Conservation (phyloP, 30 jellyfish, hydroid and myxozoan genomes). For the Cassiopea andromeda region DNA sequence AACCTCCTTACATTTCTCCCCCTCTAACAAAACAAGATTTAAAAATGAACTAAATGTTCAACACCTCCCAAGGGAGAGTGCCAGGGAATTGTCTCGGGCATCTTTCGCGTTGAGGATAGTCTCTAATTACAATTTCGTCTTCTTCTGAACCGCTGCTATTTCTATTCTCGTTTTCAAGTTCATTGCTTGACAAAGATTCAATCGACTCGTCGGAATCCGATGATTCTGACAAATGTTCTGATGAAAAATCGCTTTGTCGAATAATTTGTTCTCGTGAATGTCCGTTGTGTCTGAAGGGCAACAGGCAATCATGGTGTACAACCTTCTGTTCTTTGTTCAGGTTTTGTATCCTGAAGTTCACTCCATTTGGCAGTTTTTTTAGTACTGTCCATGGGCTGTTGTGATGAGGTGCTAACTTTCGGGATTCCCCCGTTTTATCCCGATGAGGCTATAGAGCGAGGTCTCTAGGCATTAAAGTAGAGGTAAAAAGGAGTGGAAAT, state of each 20-base stretch:
- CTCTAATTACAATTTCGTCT: not conserved
- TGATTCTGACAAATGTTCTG: not conserved
- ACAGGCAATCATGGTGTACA: not conserved
- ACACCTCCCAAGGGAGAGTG: not conserved
- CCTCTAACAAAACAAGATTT: not conserved
- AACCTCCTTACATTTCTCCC: not conserved
- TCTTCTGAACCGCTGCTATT: not conserved
- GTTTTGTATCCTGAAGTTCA: no score
- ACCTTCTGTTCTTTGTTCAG: no score
- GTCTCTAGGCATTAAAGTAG: no score
- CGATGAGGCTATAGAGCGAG: no score
- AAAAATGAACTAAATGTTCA: not conserved
- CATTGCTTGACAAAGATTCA: not conserved
- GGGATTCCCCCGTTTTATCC: no score
- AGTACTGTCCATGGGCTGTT: no score
- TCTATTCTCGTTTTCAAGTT: not conserved
- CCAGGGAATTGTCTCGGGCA: not conserved
- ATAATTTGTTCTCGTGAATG: not conserved
- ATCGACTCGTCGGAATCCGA: not conserved
- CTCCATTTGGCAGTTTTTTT: no score
- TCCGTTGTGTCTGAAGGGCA: no score
- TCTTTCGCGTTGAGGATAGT: not conserved
- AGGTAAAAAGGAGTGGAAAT: no score
- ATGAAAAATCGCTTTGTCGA: not conserved
- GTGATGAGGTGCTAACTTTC: no score